phyloP scores from a whole-genome alignment of 2,113 vertebrate genomes.

The Gavia stellata region DNA sequence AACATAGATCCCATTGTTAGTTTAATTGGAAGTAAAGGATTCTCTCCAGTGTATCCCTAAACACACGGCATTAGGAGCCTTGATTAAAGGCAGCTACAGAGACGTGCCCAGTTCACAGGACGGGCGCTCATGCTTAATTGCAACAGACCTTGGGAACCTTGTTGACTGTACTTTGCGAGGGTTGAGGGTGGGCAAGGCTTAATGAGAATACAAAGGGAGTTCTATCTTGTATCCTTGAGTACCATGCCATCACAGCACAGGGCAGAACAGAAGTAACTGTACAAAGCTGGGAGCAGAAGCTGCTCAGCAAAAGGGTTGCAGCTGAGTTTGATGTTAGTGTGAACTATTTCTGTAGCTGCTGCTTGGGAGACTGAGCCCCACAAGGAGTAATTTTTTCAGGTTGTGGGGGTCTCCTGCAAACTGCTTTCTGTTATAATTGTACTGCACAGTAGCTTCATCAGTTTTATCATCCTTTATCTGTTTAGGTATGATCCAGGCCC shows the following conservation, averaged over 20 bases:
- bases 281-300: not conserved
- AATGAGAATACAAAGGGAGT: conserved; percentile 29
- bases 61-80: not conserved
- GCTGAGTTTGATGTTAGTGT: not conserved
- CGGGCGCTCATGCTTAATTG: conserved; percentile 31
- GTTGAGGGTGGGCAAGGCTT: not conserved
- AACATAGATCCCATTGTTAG: conserved; percentile 65
- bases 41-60: conserved; percentile 33
- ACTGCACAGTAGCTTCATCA: not conserved
- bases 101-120: not conserved
- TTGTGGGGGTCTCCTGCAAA: not conserved
- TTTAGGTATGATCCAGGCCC: conserved; percentile 87
- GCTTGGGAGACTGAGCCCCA: not conserved
- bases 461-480: not conserved
- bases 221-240: conserved; percentile 48
- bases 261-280: conserved; percentile 13
- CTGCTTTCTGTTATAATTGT: not conserved
- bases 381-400: not conserved
- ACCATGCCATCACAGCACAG: not conserved
- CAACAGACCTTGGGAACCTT: conserved; percentile 42
- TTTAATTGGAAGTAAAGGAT: conserved; percentile 64
- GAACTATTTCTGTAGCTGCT: not conserved
- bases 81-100: conserved; percentile 42
- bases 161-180: not conserved
- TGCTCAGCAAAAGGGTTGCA: not conserved